Evolutionary conservation across 2,113 vertebrate genomes (phyloP), one percentile per base, ranked within the genome.

Genomic region (Accipiter virgatus): DNA sequence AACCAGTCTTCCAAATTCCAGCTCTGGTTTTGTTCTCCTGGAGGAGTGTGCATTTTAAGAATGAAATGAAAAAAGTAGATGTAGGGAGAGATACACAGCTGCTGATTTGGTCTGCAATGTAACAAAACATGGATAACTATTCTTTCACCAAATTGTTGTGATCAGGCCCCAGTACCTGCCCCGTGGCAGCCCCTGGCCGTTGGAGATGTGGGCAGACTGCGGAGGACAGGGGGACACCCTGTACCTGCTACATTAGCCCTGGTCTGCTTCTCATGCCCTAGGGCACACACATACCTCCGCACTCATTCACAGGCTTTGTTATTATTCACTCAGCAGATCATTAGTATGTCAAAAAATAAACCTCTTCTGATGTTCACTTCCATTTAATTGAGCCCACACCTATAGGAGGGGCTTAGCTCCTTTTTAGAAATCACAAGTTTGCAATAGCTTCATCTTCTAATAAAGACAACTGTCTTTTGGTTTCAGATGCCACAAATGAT

Each of bases 251-350:
- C 6, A 40, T 31, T 34, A 65, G 9, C 31, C 12, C 10, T 55
- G 9, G 3, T 56, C 71, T 83, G 8, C 23, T 83, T 81, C 43
- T 77, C 18, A 3, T 21, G 26, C 67, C 40, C 9, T 17, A 32
- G 15, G 11, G 2, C 19, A 36, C 16, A 56, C 10, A 25, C 3
- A 16, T 9, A 20, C 10, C 11, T 20, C 17, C 2, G 0, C 17
- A 53, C 11, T 56, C 40, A 45, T 68, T 52, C 34, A 56, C 0
- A 0, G 42, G 29, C 20, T 62, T 9, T 1, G 0, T 55, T 79
- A 19, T 38, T 70, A 20, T 53, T 77, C 77, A 58, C 48, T 67
- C 79, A 81, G 56, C 19, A 36, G 9, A 50, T 71, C 50, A 42
- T 47, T 58, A 45, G 23, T 45, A 62, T 23, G 15, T 13, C 13